Conservation (phyloP, 2,797 vertebrate species). For the Pelodytes ibericus region DNA sequence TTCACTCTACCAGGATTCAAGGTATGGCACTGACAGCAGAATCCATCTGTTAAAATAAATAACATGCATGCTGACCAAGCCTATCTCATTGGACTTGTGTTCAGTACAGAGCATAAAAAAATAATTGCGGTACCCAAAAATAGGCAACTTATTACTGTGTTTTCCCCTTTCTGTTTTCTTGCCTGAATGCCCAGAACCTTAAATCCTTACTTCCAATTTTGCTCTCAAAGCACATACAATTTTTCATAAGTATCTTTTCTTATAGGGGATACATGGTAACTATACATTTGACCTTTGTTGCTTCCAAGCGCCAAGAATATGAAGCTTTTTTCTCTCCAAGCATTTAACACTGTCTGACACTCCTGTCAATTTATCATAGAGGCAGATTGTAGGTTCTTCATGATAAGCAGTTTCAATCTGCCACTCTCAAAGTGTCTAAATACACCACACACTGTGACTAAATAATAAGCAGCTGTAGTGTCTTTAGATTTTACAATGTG, state of each 20-base stretch:
- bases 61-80: background rate
- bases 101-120: too few species aligned
- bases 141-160: too few species aligned
- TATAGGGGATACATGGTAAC: background rate
- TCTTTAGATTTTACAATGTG: too few species aligned
- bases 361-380: background rate
- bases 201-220: too few species aligned
- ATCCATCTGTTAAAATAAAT: conserved; percentile 1
- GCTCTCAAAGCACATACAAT: too few species aligned
- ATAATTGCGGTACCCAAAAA: too few species aligned
- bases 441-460: background rate
- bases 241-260: too few species aligned
- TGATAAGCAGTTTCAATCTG: background rate
- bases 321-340: too few species aligned
- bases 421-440: background rate
- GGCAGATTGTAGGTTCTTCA: background rate
- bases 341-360: background rate
- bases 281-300: conserved; percentile 1
- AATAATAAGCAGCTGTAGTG: too few species aligned
- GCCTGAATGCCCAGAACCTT: too few species aligned
- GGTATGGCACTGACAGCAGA: conserved; percentile 62
- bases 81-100: background rate
- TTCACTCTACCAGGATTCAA: conserved; percentile 76
- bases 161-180: too few species aligned
- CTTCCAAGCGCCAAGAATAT: background rate